Evolutionary conservation across 2,888 invertebrate species (phyloP).

Genomic region (Hermodice carunculata): DNA sequence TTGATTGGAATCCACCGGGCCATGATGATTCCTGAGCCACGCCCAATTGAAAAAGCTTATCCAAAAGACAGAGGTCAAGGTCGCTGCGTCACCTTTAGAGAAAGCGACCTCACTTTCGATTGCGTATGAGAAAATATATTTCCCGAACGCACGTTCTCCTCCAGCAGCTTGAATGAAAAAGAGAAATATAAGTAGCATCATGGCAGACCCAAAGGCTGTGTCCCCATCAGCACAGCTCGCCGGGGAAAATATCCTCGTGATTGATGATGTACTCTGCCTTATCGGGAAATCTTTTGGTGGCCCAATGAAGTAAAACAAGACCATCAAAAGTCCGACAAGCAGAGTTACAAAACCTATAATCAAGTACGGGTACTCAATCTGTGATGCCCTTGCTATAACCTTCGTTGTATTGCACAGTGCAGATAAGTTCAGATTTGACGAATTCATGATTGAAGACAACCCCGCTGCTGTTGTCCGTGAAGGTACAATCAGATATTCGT

Average conservation of each 20-base stretch:
- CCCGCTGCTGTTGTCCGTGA: too few relatives aligned
- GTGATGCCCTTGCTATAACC: not conserved
- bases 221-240: conserved; percentile 45
- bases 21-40: conserved; percentile 43
- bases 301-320: conserved; percentile 36
- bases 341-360: not conserved
- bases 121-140: conserved; percentile 51
- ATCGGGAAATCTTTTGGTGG: conserved; percentile 13
- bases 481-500: too few relatives aligned
- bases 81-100: conserved; percentile 42
- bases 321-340: conserved; percentile 27
- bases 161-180: conserved; percentile 49
- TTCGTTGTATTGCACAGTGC: not conserved
- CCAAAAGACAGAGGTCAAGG: conserved; percentile 51
- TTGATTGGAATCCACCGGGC: too few relatives aligned
- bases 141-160: conserved; percentile 48
- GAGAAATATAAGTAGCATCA: conserved; percentile 45
- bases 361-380: not conserved
- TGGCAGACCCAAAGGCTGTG: conserved; percentile 38
- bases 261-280: not conserved
- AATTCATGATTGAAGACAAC: too few relatives aligned
- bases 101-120: conserved; percentile 47
- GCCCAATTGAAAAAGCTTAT: conserved; percentile 47
- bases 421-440: too few relatives aligned
- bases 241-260: conserved; percentile 38